A percentile compares a stretch with the other conserved stretches of the same genome.
phyloP scores from a whole-genome alignment of 2,113 vertebrate species.

The Neodon shergylaensis region DNA sequence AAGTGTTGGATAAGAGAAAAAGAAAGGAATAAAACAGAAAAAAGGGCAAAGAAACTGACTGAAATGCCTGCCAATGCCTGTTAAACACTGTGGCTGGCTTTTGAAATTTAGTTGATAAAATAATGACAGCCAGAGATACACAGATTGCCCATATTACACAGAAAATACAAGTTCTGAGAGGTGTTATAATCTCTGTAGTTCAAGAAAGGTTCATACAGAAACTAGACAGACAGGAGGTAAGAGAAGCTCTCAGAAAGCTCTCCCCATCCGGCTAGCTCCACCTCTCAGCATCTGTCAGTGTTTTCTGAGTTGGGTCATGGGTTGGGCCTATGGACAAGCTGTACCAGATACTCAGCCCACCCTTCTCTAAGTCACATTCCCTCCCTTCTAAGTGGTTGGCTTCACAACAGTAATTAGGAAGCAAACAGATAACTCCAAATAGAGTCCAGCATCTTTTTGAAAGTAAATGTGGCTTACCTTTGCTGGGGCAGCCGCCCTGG shows the following conservation, averaged over 20 bases:
- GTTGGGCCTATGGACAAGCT: constrained; percentile 62
- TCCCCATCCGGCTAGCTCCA: not conserved
- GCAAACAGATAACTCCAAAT: constrained; percentile 12
- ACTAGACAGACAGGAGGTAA: not conserved
- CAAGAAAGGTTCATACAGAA: not conserved
- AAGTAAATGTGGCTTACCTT: constrained; percentile 72
- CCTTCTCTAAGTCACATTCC: constrained; percentile 55
- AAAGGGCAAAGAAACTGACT: not conserved
- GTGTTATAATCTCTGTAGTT: not conserved
- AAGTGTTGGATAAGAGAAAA: not conserved
- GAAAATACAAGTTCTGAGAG: not conserved
- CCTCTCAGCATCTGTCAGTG: constrained; percentile 20
- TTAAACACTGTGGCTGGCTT: not conserved
- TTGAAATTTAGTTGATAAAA: constrained; percentile 10
- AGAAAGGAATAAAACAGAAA: not conserved
- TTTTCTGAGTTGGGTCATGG: constrained; percentile 60
- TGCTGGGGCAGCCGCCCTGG: not conserved
- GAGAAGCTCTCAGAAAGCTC: not conserved
- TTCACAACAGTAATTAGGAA: constrained; percentile 65
- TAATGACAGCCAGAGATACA: not conserved
- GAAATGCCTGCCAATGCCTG: not conserved
- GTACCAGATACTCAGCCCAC: constrained; percentile 64
- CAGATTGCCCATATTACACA: not conserved
- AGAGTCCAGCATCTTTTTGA: not conserved
- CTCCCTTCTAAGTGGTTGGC: constrained; percentile 65